Evolutionary conservation across 2,888 invertebrate species (phyloP), one percentile per base, ranked within the genome.

Genomic region (Hirtodrosophila cameraria): DNA sequence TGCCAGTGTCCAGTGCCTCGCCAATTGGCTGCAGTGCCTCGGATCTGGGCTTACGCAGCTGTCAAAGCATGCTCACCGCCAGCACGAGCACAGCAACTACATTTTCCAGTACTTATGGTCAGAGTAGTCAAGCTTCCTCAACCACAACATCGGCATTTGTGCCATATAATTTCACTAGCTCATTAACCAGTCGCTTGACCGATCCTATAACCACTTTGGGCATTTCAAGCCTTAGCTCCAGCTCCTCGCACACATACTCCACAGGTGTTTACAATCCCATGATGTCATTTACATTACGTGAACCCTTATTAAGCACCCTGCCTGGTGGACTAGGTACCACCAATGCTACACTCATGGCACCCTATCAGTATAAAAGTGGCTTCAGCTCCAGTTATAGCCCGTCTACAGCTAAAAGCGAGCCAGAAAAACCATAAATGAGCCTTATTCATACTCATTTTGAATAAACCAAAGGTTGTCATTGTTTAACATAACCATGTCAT

Each of bases 221-320:
- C 46, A 42, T 49, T 2, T 39, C 69, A 15, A 72, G 38, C 33
- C 65, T 58, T 18, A 67, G 50, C 55, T 58, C 55, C 13, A 60
- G 63, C 18, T 54, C 67, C 18, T 54, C 67, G 13, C 62, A 69
- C 18, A 58, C 80, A 28, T 76, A 76, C 31, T 64, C 87, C 39
- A 78, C 81, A 7, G 86, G 86, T 28, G 85, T 79, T 2, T 87
- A 82, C 54, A 88, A 82, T 72, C 87, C 89, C 36, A 75, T 89
- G 61, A 76, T 87, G 73, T 75, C 87, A 20, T 76, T 76, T 35
- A 88, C 87, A 20, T 59, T 87, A 53, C 74, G 78, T 48, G 86
- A 86, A 43, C 83, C 88, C 2, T 43, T 79, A n/a, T 25, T 52
- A 15, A 33, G 42, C 52, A 48, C 18, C 39, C 16, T 27, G n/a